Evolutionary conservation across 2,888 invertebrate species (phyloP), one percentile per base, ranked within the genome.

Genomic region (Scaptomyza cyrtandrae): DNA sequence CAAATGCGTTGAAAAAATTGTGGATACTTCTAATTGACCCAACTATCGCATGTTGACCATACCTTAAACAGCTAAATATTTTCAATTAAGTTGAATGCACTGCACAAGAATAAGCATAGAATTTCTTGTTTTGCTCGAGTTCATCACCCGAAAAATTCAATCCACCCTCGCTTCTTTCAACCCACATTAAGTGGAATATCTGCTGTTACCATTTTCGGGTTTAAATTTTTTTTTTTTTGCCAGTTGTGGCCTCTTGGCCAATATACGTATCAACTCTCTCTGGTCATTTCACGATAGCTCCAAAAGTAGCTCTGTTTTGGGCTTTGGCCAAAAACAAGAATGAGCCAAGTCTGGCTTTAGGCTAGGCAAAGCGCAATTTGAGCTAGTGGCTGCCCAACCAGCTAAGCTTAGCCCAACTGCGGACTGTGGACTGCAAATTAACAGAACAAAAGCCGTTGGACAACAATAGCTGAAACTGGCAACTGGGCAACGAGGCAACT

Each of bases 381-480:
- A 41, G 37, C 75, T 62, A 41, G 27, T 53, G 27, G 70, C 63
- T 44, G 24, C 24, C 24, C 43, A 9, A 13, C 35, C 9, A 9
- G 39, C 39, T 39, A 58, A 70, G 65, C 78, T 70, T 39, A 50
- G 41, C 56, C 35, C 35, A 9, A 39, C 14, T 39, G 19, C 19
- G 33, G 6, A 41, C 41, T 10, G 33, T 6, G 46, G 55, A 54
- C 45, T 68, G 75, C 75, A 81, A 81, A 85, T 81, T 78, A 83
- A 84, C 84, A 86, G 84, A 74, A 83, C 84, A 83, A 83, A 84
- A 81, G 83, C 84, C 68, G 45, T 54, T 39, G 66, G 54, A 77
- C 63, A 80, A 86, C 86, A 83, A 83, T 82, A 50, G 75, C 44
- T 59, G 44, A 67, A 67, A 66, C 56, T 61, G 59, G 60, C 46